A percentile compares a stretch with the other conserved stretches of the same genome.
Conservation (phyloP, 2,888 invertebrate genomes). For the Himalopsyche kuldschensis region DNA sequence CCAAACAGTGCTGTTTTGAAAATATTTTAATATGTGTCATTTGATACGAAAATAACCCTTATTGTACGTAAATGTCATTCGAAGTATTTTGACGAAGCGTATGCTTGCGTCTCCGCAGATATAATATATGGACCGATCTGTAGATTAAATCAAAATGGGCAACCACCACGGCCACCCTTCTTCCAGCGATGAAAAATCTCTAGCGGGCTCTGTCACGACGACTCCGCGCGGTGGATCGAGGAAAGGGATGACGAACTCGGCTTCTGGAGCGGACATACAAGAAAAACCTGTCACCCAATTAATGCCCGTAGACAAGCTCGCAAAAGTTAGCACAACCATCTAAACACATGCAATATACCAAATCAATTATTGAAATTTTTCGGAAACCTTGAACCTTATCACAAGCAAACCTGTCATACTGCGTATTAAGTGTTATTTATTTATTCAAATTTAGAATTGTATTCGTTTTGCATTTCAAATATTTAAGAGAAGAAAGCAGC, state of each 20-base stretch:
- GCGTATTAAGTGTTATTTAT: background rate
- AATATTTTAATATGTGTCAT: slow-evolving; percentile 30
- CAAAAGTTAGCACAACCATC: slow-evolving; percentile 60
- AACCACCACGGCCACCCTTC: slow-evolving; percentile 44
- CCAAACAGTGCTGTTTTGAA: slow-evolving; percentile 19
- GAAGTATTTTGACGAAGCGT: slow-evolving; percentile 16
- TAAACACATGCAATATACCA: background rate
- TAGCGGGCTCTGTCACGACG: slow-evolving; percentile 50
- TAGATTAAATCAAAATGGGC: slow-evolving; percentile 46
- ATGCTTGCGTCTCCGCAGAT: background rate
- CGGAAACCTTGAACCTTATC: background rate
- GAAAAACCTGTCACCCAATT: slow-evolving; percentile 65
- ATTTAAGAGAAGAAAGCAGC: no score
- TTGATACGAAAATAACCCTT: slow-evolving; percentile 35
- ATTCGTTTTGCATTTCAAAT: no score
- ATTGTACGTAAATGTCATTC: slow-evolving; percentile 32
- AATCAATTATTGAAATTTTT: background rate
- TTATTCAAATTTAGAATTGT: no score
- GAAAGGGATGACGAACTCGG: slow-evolving; percentile 62
- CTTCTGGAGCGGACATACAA: slow-evolving; percentile 69
- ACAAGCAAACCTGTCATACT: background rate
- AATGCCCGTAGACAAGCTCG: slow-evolving; percentile 74
- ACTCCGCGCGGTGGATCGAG: slow-evolving; percentile 53
- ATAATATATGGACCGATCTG: slow-evolving; percentile 15
- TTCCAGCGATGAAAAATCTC: slow-evolving; percentile 41